These are phyloP conservation scores for Drosophila truncata DNA, from an alignment of 1,140 invertebrate species.

Conservation along the genomic window DNA sequence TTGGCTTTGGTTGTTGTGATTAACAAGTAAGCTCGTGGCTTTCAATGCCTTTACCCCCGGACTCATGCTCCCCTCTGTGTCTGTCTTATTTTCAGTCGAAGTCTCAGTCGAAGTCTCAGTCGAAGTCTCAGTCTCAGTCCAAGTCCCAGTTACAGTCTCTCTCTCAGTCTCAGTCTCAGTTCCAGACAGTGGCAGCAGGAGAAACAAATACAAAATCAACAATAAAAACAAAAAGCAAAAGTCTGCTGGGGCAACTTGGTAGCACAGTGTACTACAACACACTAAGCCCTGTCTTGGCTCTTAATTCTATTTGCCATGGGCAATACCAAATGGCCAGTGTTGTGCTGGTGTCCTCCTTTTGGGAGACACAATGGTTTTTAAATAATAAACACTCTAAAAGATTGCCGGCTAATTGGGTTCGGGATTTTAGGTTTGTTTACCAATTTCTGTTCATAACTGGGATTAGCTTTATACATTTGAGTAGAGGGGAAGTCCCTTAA, in stretches of 20 bases:
- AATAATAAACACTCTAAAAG: slow-evolving; percentile 41
- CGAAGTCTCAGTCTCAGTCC: neutral
- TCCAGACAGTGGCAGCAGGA: slow-evolving; percentile 25
- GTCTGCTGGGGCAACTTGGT: slow-evolving; percentile 22
- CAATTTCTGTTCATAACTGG: slow-evolving; percentile 12
- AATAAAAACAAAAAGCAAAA: slow-evolving; percentile 20
- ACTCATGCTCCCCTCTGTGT: neutral
- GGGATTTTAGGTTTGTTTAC: slow-evolving; percentile 29
- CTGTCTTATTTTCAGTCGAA: slow-evolving; percentile 5
- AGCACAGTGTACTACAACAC: slow-evolving; percentile 11
- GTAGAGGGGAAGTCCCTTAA: neutral
- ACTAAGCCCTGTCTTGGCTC: slow-evolving; percentile 38
- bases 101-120: neutral
- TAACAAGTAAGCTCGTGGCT: slow-evolving; percentile 52
- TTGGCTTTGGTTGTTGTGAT: slow-evolving; percentile 52
- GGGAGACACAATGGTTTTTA: slow-evolving; percentile 24
- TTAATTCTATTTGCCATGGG: slow-evolving; percentile 47
- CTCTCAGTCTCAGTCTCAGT: neutral
- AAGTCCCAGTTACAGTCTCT: no score
- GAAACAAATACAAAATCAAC: slow-evolving; percentile 20
- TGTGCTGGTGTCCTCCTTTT: neutral
- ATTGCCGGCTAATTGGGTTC: slow-evolving; percentile 41
- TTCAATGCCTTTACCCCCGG: slow-evolving; percentile 21
- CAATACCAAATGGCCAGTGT: slow-evolving; percentile 19
- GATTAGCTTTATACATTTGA: slow-evolving; percentile 13